Percentiles rank a stretch among this genome's conserved stretches.
These are phyloP conservation scores for Spialia ferax DNA, from an alignment of 2,888 invertebrate genomes.

Conservation along the genomic window DNA sequence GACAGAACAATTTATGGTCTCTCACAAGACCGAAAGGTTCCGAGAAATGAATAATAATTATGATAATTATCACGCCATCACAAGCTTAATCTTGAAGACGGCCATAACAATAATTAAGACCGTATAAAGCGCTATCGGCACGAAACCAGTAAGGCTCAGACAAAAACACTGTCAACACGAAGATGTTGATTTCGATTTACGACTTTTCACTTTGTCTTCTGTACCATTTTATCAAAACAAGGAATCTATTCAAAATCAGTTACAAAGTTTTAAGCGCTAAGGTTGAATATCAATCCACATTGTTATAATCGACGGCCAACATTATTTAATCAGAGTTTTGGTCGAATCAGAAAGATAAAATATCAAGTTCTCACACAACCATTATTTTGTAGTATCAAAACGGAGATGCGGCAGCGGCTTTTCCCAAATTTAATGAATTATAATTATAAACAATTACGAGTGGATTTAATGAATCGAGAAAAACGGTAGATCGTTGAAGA, in stretches of 20 bases:
- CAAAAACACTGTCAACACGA: conserved; percentile 71
- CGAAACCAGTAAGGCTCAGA: conserved; percentile 78
- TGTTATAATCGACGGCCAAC: conserved; percentile 16
- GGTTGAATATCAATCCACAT: conserved; percentile 41
- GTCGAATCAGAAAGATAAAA: conserved; percentile 63
- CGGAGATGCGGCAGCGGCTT: conserved; percentile 66
- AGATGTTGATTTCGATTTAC: conserved; percentile 74
- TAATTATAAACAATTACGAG: conserved; percentile 83
- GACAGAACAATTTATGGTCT: conserved; percentile 49
- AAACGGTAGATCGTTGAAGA: conserved; percentile 63
- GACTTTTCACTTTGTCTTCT: conserved; percentile 56
- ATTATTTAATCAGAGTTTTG: conserved; percentile 35
- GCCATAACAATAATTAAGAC: conserved; percentile 78
- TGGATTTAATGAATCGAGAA: conserved; percentile 77
- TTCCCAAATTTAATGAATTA: conserved; percentile 78
- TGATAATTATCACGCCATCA: conserved; percentile 77
- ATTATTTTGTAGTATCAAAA: conserved; percentile 64
- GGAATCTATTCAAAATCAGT: conserved; percentile 17
- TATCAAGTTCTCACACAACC: conserved; percentile 76
- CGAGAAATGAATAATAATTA: conserved; percentile 73
- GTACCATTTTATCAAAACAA: conserved; percentile 47
- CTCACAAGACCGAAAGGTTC: conserved; percentile 58
- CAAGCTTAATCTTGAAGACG: conserved; percentile 64
- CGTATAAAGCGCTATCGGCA: conserved; percentile 76
- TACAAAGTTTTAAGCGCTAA: conserved; percentile 28